Evolutionary conservation across 2,888 invertebrate species (phyloP).

Genomic region (Gibbula magus): DNA sequence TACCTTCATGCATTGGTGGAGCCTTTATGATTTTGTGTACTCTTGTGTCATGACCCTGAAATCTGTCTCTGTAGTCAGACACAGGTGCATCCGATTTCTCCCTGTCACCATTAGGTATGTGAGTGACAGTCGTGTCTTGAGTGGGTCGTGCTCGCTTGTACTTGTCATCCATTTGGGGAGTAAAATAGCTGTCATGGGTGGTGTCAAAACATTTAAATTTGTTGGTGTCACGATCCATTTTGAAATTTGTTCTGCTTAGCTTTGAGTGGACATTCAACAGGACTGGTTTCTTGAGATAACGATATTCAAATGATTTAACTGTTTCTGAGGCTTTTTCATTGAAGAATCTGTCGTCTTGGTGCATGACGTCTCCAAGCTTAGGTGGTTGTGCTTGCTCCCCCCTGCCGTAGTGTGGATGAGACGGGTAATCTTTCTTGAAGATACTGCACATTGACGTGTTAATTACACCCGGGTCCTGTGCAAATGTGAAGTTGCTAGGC

Average conservation of each 20-base stretch:
- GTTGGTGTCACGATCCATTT: constrained; percentile 67
- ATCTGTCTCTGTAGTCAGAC: constrained; percentile 67
- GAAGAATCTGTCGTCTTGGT: constrained; percentile 64
- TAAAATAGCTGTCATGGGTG: constrained; percentile 64
- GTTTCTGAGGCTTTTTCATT: constrained; percentile 67
- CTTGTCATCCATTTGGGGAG: constrained; percentile 55
- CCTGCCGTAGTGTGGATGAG: constrained; percentile 51
- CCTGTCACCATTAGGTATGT: constrained; percentile 67
- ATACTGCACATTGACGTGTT: constrained; percentile 58
- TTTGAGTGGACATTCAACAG: constrained; percentile 44
- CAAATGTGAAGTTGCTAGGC: constrained; percentile 66
- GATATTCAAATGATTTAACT: constrained; percentile 55
- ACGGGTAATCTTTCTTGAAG: constrained; percentile 67
- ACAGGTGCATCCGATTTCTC: constrained; percentile 64
- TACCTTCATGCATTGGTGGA: constrained; percentile 65
- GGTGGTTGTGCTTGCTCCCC: constrained; percentile 60
- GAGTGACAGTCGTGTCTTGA: constrained; percentile 43
- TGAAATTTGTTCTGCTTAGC: constrained; percentile 68
- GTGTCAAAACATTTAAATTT: constrained; percentile 67
- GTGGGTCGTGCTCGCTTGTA: constrained; percentile 36
- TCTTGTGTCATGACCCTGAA: constrained; percentile 61
- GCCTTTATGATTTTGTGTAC: constrained; percentile 55
- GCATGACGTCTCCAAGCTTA: constrained; percentile 66
- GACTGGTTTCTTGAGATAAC: constrained; percentile 57
- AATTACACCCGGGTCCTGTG: constrained; percentile 60